Percentiles rank a stretch among this genome's conserved stretches.
Conservation (phyloP, 1,140 invertebrate species). For the Mercenaria mercenaria region DNA sequence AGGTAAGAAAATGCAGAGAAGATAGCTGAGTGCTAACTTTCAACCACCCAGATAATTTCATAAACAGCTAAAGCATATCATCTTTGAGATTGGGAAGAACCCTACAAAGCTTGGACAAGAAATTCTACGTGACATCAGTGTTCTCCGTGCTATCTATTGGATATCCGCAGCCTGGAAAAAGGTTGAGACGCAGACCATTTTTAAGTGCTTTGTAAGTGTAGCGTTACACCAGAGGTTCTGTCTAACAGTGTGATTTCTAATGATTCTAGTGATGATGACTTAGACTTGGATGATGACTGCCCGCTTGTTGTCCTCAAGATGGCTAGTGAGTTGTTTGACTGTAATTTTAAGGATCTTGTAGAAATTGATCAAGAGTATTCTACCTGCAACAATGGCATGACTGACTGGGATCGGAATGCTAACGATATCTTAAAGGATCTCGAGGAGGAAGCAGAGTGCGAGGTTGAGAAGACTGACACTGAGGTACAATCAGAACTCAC, state of each 20-base stretch:
- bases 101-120: neutral
- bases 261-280: neutral
- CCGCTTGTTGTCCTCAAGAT: neutral
- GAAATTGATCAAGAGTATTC: neutral
- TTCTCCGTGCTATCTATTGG: slow-evolving; percentile 36
- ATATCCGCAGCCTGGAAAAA: neutral
- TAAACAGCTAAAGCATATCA: neutral
- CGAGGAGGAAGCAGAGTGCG: neutral
- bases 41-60: neutral
- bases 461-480: too few relatives aligned
- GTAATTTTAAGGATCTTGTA: neutral
- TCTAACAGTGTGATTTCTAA: neutral
- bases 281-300: neutral
- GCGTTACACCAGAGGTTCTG: neutral
- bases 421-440: neutral
- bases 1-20: neutral
- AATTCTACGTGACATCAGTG: neutral
- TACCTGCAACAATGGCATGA: slow-evolving; percentile 19
- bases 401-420: neutral
- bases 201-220: slow-evolving; percentile 40
- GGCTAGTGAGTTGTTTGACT: neutral
- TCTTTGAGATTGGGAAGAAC: neutral
- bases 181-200: neutral
- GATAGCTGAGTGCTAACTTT: neutral
- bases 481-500: neutral